Base-by-base conservation (phyloP, 2,888 invertebrate genomes). In the Escarpia spicata region DNA sequence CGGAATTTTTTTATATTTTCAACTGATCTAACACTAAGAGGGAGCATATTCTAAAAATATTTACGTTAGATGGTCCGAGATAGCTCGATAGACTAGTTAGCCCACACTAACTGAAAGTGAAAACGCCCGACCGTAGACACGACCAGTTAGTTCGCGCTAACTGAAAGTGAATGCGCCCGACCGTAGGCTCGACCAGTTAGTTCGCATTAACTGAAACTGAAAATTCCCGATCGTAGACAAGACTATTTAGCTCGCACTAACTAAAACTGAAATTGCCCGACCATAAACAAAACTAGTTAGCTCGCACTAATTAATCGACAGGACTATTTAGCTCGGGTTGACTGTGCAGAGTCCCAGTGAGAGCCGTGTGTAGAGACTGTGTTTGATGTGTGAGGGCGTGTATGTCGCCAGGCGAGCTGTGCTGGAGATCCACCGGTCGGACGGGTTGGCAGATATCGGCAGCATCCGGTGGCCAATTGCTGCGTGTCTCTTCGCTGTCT, bases 401-500 rank as follows among this genome's bases (percentile, higher is more conserved):
- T 75, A 26, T 75, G 75, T 60, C 75, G 43, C 90, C 95, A 96
- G 96, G 89, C 95, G 95, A 0, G 94, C 95, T 26, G 96, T 96
- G 12, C 94, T 96, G 26, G 96, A 96, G 92, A 93, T 96, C 6
- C 94, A 96, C 91, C 93, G 95, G 60, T 95, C 96, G 2, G 94
- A 94, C 91, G 96, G 96, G 8, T 94, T 96, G 19, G 95, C 95
- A 12, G 93, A 95, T 44, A 94, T 96, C 6, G 96, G 96, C 4
- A 95, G 95, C 3, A 94, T 96, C 19, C 96, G 96, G 93, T 96
- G 96, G 96, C 94, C 95, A 89, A 94, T 96, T 10, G 95, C 96
- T 6, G 93, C 96, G 31, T 96, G 96, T 93, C 94, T 96, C 2
- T 92, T 96, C n/a, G 94, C 94, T 0, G 96, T 96, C 10, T 96